phyloP scores from a whole-genome alignment of 2,113 vertebrate species.

The Monopterus albus region DNA sequence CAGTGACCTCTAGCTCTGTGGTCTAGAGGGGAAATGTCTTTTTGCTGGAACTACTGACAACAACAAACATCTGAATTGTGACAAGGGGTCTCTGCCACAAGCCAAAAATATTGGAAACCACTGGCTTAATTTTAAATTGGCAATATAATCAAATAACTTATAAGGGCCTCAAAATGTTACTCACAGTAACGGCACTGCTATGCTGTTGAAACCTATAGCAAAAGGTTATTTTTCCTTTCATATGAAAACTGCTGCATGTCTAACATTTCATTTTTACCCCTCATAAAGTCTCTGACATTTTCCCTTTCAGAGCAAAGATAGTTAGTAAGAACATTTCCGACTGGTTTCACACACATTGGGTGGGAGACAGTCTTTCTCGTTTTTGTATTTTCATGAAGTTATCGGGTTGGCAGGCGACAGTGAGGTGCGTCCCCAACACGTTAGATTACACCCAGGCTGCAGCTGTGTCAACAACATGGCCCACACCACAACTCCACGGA shows the following conservation, averaged over 20 bases:
- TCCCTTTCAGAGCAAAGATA: slow-evolving; percentile 38
- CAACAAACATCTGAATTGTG: too few species aligned
- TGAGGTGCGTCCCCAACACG: slow-evolving; percentile 53
- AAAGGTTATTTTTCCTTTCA: slow-evolving; percentile 5
- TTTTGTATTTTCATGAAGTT: slow-evolving; percentile 25
- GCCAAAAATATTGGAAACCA: too few species aligned
- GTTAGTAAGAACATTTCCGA: slow-evolving; percentile 13
- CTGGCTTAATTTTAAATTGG: too few species aligned
- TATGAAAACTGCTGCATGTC: background rate
- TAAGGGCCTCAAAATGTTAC: too few species aligned
- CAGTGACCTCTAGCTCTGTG: too few species aligned
- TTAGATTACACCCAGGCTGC: slow-evolving; percentile 58
- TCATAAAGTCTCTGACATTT: slow-evolving; percentile 5
- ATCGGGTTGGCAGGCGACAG: slow-evolving; percentile 8
- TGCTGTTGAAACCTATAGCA: too few species aligned
- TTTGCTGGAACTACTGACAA: too few species aligned
- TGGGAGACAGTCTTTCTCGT: slow-evolving; percentile 41
- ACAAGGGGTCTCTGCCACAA: too few species aligned
- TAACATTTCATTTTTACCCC: too few species aligned
- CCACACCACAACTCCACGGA: background rate
- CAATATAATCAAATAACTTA: too few species aligned
- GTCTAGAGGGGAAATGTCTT: too few species aligned
- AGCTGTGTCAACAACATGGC: slow-evolving; percentile 74
- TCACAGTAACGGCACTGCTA: too few species aligned
- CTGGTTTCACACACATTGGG: slow-evolving; percentile 28